Evolutionary conservation across 1,140 invertebrate genomes (phyloP).

Genomic region (Drosophila watanabei): DNA sequence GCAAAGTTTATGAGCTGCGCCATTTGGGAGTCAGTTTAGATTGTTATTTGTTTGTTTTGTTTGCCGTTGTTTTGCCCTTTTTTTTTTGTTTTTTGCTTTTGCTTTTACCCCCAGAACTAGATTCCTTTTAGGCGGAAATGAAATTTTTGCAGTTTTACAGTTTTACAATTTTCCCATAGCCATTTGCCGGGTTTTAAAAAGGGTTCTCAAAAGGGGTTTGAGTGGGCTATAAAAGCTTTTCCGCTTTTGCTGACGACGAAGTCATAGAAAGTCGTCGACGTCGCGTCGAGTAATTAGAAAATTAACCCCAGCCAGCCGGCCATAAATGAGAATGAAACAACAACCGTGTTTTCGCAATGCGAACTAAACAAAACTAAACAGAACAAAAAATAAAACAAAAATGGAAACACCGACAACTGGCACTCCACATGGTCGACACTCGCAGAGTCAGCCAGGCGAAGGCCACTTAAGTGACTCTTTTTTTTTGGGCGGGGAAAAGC

Average conservation of each 20-base stretch:
- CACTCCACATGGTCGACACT: conserved; percentile 69
- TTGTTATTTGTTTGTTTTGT: conserved; percentile 59
- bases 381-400: neutral
- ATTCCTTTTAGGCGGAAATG: conserved; percentile 60
- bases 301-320: conserved; percentile 73
- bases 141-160: conserved; percentile 65
- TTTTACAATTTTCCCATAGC: conserved; percentile 44
- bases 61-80: conserved; percentile 32
- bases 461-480: conserved; percentile 62
- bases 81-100: neutral
- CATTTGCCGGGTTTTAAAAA: conserved; percentile 7
- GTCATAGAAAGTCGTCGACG: conserved; percentile 75
- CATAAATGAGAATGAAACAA: conserved; percentile 70
- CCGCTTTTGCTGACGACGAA: conserved; percentile 60
- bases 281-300: conserved; percentile 79
- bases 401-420: conserved; percentile 8
- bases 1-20: conserved; percentile 64
- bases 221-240: conserved; percentile 62
- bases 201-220: conserved; percentile 27
- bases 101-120: neutral
- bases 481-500: conserved; percentile 23
- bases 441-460: conserved; percentile 54
- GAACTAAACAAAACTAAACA: conserved; percentile 35
- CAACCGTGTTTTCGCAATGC: conserved; percentile 40
- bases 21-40: conserved; percentile 52